Evolutionary conservation across 2,888 invertebrate genomes (phyloP).

Genomic region (Aradus depressus): DNA sequence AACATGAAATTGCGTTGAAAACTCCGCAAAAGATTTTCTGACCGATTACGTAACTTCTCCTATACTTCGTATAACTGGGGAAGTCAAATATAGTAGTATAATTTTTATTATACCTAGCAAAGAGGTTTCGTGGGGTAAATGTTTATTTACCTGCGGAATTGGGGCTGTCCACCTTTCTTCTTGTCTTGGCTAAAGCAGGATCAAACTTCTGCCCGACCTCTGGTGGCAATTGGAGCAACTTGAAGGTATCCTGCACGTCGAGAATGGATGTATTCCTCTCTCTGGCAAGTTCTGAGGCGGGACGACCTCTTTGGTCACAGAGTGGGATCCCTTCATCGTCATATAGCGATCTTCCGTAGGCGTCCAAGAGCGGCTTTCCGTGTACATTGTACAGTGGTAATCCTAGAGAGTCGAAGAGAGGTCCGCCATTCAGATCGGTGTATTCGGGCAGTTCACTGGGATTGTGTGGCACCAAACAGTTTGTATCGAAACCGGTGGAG

Average conservation of each 20-base stretch:
- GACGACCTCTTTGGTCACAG: conserved; percentile 21
- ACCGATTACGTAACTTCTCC: too few species aligned
- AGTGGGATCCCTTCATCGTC: conserved; percentile 18
- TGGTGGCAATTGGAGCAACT: conserved; percentile 12
- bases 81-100: too few species aligned
- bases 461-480: neutral
- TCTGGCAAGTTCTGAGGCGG: conserved; percentile 14
- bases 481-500: conserved; percentile 3
- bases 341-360: conserved; percentile 24
- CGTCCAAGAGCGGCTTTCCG: conserved; percentile 25
- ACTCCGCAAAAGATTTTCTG: too few species aligned
- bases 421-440: conserved; percentile 24
- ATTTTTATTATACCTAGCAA: too few species aligned
- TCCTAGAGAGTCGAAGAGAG: conserved; percentile 23
- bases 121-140: neutral
- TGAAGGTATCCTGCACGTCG: conserved; percentile 14
- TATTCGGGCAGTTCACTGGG: neutral
- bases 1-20: too few species aligned
- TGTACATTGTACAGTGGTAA: conserved; percentile 23
- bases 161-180: neutral
- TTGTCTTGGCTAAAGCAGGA: neutral
- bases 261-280: conserved; percentile 7
- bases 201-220: neutral
- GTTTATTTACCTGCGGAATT: neutral
- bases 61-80: too few species aligned